Evolutionary conservation across 2,113 vertebrate species (phyloP).

Genomic region (Thunnus thynnus): DNA sequence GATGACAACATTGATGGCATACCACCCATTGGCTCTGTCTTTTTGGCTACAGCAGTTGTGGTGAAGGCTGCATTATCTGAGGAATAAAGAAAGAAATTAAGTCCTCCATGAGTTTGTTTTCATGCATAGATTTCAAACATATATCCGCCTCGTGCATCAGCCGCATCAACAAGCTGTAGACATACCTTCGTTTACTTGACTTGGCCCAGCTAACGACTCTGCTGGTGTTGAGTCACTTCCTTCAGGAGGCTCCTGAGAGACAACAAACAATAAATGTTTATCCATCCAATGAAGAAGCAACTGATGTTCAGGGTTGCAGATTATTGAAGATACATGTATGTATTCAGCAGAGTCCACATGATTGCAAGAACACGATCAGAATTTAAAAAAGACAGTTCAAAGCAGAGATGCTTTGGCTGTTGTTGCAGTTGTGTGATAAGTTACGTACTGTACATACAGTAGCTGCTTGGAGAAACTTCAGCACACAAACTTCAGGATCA

Average conservation of each 20-base stretch:
- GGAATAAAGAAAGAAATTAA: conserved; percentile 23
- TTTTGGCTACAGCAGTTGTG: conserved; percentile 34
- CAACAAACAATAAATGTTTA: neutral
- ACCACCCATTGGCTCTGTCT: conserved; percentile 56
- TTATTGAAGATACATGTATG: too few species aligned
- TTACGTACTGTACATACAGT: too few species aligned
- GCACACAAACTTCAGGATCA: too few species aligned
- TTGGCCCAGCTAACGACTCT: conserved; percentile 51
- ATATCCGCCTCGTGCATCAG: neutral
- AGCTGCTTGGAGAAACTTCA: too few species aligned
- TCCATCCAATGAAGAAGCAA: neutral
- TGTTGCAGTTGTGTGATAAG: too few species aligned
- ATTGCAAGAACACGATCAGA: too few species aligned
- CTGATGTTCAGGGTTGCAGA: too few species aligned
- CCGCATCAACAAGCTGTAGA: neutral
- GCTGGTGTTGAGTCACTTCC: conserved; percentile 38
- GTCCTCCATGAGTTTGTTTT: neutral
- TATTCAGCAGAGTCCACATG: too few species aligned
- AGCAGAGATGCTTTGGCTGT: too few species aligned
- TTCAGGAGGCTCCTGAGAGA: conserved; percentile 55
- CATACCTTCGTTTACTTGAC: conserved; percentile 63
- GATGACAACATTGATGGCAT: conserved; percentile 23
- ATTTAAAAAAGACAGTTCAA: too few species aligned
- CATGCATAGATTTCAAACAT: neutral
- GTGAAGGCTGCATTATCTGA: conserved; percentile 62